A percentile compares a stretch with the other conserved stretches of the same genome.
These are phyloP conservation scores for Noctuana brunneofusca DNA, from an alignment of 2,888 invertebrate species.

Conservation along the genomic window DNA sequence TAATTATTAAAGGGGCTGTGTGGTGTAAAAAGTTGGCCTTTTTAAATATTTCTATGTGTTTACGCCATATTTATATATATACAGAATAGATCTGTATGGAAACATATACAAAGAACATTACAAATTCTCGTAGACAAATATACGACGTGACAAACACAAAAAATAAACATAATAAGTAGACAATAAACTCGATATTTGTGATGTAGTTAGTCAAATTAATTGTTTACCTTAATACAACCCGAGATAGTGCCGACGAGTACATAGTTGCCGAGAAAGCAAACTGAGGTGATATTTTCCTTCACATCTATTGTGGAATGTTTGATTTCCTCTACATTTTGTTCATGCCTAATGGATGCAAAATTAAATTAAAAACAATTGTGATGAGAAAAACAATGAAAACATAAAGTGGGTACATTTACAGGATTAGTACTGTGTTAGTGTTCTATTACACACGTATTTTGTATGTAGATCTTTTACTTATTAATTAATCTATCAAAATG, in stretches of 20 bases:
- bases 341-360: constrained; percentile 58
- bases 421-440: background rate
- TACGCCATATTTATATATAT: too few species aligned
- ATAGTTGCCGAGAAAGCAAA: constrained; percentile 79
- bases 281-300: constrained; percentile 79
- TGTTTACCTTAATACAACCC: constrained; percentile 68
- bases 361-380: constrained; percentile 25
- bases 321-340: constrained; percentile 74
- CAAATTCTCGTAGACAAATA: too few species aligned
- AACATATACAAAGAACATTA: too few species aligned
- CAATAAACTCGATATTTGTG: constrained; percentile 2
- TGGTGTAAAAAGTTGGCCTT: too few species aligned
- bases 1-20: too few species aligned
- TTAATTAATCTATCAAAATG: too few species aligned
- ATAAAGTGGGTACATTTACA: constrained; percentile 7
- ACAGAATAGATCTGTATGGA: too few species aligned
- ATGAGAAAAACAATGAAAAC: constrained; percentile 19
- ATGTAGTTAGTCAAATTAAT: constrained; percentile 16
- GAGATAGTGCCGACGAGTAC: constrained; percentile 68
- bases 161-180: background rate
- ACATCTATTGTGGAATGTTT: constrained; percentile 80
- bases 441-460: background rate
- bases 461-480: background rate
- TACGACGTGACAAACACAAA: background rate
- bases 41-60: too few species aligned